phyloP scores from a whole-genome alignment of 2,797 vertebrate genomes.

The Sus cebifrons region DNA sequence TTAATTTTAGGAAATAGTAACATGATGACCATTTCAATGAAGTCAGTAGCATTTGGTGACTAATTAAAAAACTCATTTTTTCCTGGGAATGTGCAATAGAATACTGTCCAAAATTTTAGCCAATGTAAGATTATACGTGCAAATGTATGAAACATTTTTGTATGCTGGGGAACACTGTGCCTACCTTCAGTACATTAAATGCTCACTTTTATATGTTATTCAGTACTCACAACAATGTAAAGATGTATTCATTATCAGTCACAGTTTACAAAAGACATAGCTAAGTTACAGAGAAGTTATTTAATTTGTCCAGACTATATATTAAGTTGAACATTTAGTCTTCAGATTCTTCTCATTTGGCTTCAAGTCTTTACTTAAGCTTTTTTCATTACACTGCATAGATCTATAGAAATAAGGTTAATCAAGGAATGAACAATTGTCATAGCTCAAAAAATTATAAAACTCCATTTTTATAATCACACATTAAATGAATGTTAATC shows the following conservation, averaged over 20 bases:
- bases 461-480: not conserved
- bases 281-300: not conserved
- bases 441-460: not conserved
- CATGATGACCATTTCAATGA: not conserved
- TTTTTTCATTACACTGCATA: not conserved
- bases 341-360: not conserved
- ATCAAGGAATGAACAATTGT: not conserved
- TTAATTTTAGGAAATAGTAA: conserved; percentile 20
- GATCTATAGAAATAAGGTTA: not conserved
- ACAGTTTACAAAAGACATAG: not conserved
- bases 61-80: not conserved
- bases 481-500: not conserved
- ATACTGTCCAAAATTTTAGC: not conserved
- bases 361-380: not conserved
- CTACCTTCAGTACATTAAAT: not conserved
- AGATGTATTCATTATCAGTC: not conserved
- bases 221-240: not conserved
- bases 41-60: not conserved
- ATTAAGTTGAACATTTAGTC: not conserved
- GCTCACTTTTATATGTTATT: not conserved
- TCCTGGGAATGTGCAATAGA: not conserved
- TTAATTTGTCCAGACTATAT: not conserved
- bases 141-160: not conserved
- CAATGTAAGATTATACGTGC: not conserved
- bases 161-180: not conserved